Base-by-base conservation (phyloP, 2,888 invertebrate species). In the Dinocampus coccinellae region DNA sequence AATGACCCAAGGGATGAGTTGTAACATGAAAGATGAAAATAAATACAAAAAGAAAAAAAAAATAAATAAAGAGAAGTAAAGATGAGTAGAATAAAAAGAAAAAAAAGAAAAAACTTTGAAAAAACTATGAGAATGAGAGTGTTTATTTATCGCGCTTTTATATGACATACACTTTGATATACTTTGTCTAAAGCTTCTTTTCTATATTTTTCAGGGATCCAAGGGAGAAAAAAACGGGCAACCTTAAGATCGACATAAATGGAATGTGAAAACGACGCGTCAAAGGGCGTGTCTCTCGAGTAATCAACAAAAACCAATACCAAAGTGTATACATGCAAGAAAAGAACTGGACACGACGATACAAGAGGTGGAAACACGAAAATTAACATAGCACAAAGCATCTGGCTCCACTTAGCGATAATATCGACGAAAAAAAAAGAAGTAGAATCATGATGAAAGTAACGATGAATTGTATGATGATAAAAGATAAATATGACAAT, bases 221-320 rank as follows among this genome's bases (percentile, higher is more conserved):
- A 92, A 93, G 93, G 93, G 93, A 93, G 93, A 94, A 93, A 93
- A 94, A 93, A 92, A 91, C 92, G 93, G 93, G 93, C 93, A 93
- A 91, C 92, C 93, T 93, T 93, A 94, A 91, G 89, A 92, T 93
- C 89, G 93, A 91, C 90, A 91, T 93, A 89, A 90, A 90, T 86
- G 91, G 92, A 88, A 92, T 91, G 89, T 91, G 84, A 85, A 76
- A 63, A 77, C 73, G 71, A 42, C 26, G 22, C 26, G 29, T 3
- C 53, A 65, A 60, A 34, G 61, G 67, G 47, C n/a, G n/a, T n/a
- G n/a, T 55, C 24, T 52, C 60, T 61, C 69, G 76, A 74, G 78
- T 80, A 20, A 70, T 61, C 69, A 70, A 65, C 33, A 58, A 58
- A n/a, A 63, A 39, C 22, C 58, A 70, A 62, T 53, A 64, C 69